These are phyloP conservation scores for Apamea sordens DNA, from an alignment of 2,888 invertebrate species.

Conservation along the genomic window DNA sequence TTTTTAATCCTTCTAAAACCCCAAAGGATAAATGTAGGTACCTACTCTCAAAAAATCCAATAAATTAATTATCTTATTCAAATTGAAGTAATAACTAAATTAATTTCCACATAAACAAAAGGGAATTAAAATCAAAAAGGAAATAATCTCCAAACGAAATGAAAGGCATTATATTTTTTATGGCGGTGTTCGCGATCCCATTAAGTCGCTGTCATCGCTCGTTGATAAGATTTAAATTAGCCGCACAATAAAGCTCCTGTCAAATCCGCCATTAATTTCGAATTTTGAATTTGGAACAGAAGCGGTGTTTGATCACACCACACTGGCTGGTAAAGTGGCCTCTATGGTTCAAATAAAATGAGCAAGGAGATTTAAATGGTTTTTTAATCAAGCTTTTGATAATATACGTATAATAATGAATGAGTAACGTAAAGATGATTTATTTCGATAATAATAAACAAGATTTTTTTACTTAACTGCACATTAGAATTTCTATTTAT, in stretches of 20 bases:
- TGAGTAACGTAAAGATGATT: background rate
- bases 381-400: conserved; percentile 1
- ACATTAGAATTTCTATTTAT: background rate
- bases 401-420: background rate
- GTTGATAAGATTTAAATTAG: conserved; percentile 90
- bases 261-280: conserved; percentile 90
- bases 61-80: conserved; percentile 46
- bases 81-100: conserved; percentile 68
- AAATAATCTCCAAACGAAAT: conserved; percentile 67
- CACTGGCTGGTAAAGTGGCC: conserved; percentile 68
- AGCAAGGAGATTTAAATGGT: conserved; percentile 25
- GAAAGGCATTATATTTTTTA: conserved; percentile 82
- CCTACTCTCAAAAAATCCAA: conserved; percentile 18
- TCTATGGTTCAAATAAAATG: conserved; percentile 49
- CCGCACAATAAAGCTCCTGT: conserved; percentile 89
- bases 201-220: conserved; percentile 89
- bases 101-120: conserved; percentile 73
- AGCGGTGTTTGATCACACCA: conserved; percentile 74
- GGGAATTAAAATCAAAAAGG: conserved; percentile 68
- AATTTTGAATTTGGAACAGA: conserved; percentile 89
- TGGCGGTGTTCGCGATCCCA: conserved; percentile 86
- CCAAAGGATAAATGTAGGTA: background rate
- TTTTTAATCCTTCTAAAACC: background rate
- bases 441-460: background rate
- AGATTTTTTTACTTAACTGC: background rate